These are phyloP conservation scores for Triplophysa rosa DNA, from an alignment of 2,113 vertebrate genomes.

Conservation along the genomic window DNA sequence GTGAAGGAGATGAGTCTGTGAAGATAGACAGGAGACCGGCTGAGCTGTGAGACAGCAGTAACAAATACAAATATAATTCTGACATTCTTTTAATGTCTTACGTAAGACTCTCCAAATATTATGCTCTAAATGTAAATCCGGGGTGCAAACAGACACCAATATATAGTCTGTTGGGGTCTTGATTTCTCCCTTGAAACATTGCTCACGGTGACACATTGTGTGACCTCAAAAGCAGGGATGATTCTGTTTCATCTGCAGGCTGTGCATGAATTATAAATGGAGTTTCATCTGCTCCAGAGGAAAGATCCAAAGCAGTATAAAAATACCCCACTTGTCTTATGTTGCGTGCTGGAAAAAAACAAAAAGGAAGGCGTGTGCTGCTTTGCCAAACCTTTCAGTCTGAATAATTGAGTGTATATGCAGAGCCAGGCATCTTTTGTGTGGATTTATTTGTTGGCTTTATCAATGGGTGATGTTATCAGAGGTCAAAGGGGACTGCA, in stretches of 20 bases:
- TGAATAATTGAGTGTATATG: constrained; percentile 25
- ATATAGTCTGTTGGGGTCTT: constrained; percentile 9
- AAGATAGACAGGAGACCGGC: constrained; percentile 71
- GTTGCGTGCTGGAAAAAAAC: constrained; percentile 40
- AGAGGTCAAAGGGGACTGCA: neutral
- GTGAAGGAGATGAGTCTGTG: constrained; percentile 72
- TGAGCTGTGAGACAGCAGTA: constrained; percentile 65
- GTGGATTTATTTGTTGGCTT: neutral
- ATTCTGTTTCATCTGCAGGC: constrained; percentile 41
- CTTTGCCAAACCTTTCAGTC: constrained; percentile 30
- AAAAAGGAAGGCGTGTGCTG: constrained; percentile 37
- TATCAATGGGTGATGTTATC: neutral
- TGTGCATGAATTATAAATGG: constrained; percentile 55
- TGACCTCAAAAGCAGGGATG: constrained; percentile 38
- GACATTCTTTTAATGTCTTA: constrained; percentile 39
- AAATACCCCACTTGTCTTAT: constrained; percentile 47
- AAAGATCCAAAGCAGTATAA: constrained; percentile 43
- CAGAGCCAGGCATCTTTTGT: constrained; percentile 3
- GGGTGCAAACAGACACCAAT: constrained; percentile 6
- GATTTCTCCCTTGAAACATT: constrained; percentile 17
- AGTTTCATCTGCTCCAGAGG: constrained; percentile 41
- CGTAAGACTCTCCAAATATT: constrained; percentile 1
- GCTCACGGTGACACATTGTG: constrained; percentile 4
- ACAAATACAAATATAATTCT: constrained; percentile 73
- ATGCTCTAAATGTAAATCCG: neutral